These are phyloP conservation scores for Volucella inflata DNA, from an alignment of 2,888 invertebrate species.

Conservation along the genomic window DNA sequence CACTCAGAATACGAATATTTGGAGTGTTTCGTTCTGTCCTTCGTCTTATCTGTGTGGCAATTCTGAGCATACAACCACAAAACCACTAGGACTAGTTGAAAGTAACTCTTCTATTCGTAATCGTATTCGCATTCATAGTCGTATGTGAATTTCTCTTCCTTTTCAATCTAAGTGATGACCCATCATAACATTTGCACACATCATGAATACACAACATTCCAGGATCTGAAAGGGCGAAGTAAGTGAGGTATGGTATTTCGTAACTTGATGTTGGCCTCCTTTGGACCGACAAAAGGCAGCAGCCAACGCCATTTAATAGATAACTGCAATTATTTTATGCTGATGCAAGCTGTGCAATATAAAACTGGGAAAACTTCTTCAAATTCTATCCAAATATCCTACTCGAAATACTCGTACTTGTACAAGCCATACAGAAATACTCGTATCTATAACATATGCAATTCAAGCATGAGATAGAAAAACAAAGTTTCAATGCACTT, in stretches of 20 bases:
- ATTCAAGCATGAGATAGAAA: conserved; percentile 42
- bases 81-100: conserved; percentile 24
- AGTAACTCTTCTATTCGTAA: no score
- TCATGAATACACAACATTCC: conserved; percentile 51
- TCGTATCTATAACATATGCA: neutral
- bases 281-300: conserved; percentile 19
- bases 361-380: conserved; percentile 28
- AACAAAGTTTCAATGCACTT: conserved; percentile 53
- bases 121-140: no score
- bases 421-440: neutral
- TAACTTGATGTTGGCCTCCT: neutral
- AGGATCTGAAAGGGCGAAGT: no score
- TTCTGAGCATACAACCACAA: conserved; percentile 27
- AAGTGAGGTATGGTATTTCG: neutral
- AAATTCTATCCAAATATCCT: conserved; percentile 23
- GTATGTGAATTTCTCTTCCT: neutral
- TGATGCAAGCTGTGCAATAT: conserved; percentile 37
- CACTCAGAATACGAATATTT: neutral
- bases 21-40: neutral
- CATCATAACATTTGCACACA: conserved; percentile 72
- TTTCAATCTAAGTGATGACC: conserved; percentile 71
- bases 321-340: conserved; percentile 68
- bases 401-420: neutral
- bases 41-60: neutral
- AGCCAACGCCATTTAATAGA: conserved; percentile 25